Conservation (phyloP, 2,888 invertebrate species). For the Ormyrus labotus region DNA sequence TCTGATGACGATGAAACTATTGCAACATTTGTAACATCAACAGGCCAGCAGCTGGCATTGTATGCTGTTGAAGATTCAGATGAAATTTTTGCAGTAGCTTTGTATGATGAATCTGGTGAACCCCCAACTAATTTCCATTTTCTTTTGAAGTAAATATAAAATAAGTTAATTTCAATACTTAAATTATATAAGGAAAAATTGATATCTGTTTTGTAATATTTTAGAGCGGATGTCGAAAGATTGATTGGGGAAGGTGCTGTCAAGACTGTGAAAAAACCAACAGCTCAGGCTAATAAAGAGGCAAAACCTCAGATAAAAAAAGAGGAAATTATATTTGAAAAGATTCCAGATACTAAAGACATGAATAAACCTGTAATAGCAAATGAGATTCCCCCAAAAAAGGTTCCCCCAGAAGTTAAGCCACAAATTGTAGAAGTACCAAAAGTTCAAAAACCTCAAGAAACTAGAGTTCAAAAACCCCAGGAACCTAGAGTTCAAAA, state of each 20-base stretch:
- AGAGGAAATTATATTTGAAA: conserved; percentile 51
- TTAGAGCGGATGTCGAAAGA: conserved; percentile 71
- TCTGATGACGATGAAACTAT: conserved; percentile 72
- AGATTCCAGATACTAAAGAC: not conserved
- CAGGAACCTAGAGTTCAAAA: conserved; percentile 29
- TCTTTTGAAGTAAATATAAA: conserved; percentile 68
- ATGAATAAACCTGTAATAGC: not conserved
- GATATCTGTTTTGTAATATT: conserved; percentile 37
- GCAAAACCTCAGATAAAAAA: conserved; percentile 20
- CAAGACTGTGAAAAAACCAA: conserved; percentile 71
- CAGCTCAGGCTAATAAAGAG: conserved; percentile 30
- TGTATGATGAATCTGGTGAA: conserved; percentile 72
- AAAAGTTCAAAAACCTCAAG: conserved; percentile 23
- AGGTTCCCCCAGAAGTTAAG: conserved; percentile 24
- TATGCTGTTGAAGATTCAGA: conserved; percentile 74
- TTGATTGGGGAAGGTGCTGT: conserved; percentile 74
- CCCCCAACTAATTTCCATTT: conserved; percentile 73
- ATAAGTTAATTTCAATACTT: not conserved
- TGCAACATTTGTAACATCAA: conserved; percentile 72
- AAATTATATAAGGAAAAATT: not conserved
- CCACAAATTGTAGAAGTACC: conserved; percentile 27
- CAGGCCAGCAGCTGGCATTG: conserved; percentile 71
- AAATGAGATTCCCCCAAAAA: not conserved
- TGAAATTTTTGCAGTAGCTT: conserved; percentile 73
- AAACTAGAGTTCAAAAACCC: conserved; percentile 18